Evolutionary conservation across 2,113 vertebrate species (phyloP).

Genomic region (Oxyruncus cristatus): DNA sequence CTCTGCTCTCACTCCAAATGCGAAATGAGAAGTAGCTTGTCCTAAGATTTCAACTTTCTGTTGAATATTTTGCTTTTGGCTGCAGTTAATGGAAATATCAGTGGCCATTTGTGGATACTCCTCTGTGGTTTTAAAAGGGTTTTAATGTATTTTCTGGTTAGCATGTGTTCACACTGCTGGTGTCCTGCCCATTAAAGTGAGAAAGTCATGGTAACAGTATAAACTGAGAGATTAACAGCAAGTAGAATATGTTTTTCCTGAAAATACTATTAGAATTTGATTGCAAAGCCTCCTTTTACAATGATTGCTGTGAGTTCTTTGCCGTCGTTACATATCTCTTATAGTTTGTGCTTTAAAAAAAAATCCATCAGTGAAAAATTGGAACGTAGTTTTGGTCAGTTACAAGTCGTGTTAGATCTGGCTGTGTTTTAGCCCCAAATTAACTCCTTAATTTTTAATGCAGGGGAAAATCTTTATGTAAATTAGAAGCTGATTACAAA

Average conservation of each 20-base stretch:
- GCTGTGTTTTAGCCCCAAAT: not conserved
- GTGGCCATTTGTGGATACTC: not conserved
- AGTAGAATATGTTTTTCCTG: not conserved
- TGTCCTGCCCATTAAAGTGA: not conserved
- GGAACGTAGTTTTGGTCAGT: not conserved
- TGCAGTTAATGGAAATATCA: not conserved
- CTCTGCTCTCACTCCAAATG: not conserved
- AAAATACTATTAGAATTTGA: not conserved
- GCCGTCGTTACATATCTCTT: not conserved
- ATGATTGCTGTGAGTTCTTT: not conserved
- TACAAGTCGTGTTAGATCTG: not conserved
- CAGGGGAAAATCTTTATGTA: not conserved
- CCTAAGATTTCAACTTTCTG: not conserved
- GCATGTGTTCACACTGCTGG: not conserved
- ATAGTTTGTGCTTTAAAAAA: slow-evolving; percentile 35
- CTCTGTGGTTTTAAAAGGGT: not conserved
- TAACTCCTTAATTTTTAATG: not conserved
- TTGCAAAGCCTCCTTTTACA: not conserved
- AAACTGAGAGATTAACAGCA: not conserved
- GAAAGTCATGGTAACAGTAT: not conserved
- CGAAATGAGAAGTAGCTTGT: not conserved
- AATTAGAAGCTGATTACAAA: not conserved
- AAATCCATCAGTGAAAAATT: not conserved
- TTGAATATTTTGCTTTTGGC: not conserved
- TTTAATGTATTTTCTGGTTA: not conserved